These are phyloP conservation scores for Netelia virgata DNA, from an alignment of 2,888 invertebrate species.

Conservation along the genomic window DNA sequence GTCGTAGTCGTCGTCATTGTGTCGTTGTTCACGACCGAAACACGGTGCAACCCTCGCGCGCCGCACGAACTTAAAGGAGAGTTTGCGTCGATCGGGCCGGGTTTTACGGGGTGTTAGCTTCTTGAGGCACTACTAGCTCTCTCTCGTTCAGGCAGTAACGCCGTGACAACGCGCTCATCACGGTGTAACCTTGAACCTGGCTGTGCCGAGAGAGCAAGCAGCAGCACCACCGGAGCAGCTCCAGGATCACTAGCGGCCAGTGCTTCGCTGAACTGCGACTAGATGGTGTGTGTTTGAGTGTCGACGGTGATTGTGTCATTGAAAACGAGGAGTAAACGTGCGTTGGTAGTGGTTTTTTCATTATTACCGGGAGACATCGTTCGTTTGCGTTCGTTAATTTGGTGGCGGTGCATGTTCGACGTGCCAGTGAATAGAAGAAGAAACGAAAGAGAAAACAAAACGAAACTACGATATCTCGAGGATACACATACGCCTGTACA, in stretches of 20 bases:
- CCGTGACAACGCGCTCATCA: constrained; percentile 49
- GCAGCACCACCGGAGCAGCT: constrained; percentile 10
- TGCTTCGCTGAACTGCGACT: constrained; percentile 42
- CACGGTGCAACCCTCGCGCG: background rate
- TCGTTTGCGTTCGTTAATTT: background rate
- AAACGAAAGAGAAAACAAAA: background rate
- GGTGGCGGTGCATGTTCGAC: background rate
- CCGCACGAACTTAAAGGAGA: background rate
- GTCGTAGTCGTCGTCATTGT: background rate
- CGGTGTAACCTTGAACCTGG: constrained; percentile 72
- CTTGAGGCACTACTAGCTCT: background rate
- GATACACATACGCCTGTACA: background rate
- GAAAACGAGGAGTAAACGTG: background rate
- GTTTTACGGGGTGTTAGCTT: background rate
- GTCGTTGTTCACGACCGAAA: background rate
- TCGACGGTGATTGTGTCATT: constrained; percentile 3
- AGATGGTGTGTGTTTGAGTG: constrained; percentile 13
- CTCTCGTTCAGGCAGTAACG: background rate
- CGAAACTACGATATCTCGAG: background rate
- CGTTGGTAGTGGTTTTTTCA: background rate
- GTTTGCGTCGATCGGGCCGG: background rate
- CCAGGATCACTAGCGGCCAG: constrained; percentile 50
- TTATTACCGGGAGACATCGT: background rate
- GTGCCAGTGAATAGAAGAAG: background rate
- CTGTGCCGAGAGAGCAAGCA: constrained; percentile 36